Conservation (phyloP, 2,113 vertebrate genomes). For the Malaclemys terrapin region DNA sequence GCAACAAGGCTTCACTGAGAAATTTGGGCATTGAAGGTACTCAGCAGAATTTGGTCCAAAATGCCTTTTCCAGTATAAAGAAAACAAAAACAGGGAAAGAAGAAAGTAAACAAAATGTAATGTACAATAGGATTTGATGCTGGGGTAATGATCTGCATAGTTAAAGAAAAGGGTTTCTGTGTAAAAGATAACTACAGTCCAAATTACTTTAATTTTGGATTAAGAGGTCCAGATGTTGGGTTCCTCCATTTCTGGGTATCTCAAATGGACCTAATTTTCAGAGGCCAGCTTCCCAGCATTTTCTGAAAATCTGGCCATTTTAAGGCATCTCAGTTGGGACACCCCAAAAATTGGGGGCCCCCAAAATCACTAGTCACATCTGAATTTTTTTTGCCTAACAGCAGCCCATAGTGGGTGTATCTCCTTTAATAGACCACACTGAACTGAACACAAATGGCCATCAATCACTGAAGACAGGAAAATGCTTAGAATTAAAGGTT, state of each 20-base stretch:
- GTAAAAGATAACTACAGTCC: neutral
- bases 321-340: neutral
- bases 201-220: accelerated
- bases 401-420: neutral
- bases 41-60: neutral
- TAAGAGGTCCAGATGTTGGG: neutral
- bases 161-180: neutral
- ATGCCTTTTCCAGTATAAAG: neutral
- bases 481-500: neutral
- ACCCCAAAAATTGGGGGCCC: neutral
- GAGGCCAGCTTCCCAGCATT: neutral
- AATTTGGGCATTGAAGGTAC: accelerated
- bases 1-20: neutral
- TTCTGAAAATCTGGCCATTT: neutral
- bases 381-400: neutral
- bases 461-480: neutral
- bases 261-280: neutral
- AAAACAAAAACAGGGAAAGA: neutral
- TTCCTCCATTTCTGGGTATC: neutral
- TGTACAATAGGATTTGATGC: neutral
- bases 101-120: neutral
- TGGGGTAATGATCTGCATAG: neutral
- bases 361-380: neutral
- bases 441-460: neutral
- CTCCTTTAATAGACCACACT: neutral